Base-by-base conservation (phyloP, 1,140 invertebrate genomes). In the Calliphora vicina region DNA sequence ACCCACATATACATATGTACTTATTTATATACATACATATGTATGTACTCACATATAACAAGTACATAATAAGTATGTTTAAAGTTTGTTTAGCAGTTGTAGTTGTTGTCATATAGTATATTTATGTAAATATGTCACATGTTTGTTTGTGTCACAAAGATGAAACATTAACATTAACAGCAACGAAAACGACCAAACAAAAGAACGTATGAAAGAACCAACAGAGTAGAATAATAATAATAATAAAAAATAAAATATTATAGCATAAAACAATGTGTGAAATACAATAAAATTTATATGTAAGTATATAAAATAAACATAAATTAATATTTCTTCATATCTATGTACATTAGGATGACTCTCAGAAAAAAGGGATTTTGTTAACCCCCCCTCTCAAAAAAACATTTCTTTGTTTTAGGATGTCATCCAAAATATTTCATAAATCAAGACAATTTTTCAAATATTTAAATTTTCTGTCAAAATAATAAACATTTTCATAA, bases 81-180 rank as follows among this genome's bases (percentile, higher is more conserved):
- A 2, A 2, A n/a, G 50, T 57, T 1, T 57, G 45, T 57, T 17
- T 57, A 17, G 50, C n/a, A 0, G 50, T n/a, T 57, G n/a, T 57
- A n/a, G 50, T 57, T 57, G 1, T 5, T 67, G 23, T 23, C 5
- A 23, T 67, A 67, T 23, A 67, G n/a, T 67, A 25, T 23, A 67
- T 57, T 57, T 67, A 67, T 67, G 61, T 25, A 67, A 67, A 67
- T 67, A 67, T 67, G 61, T 23, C 61, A 67, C 12, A 67, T 67
- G 61, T 67, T 67, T 67, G 61, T 67, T 23, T 12, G 25, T 23
- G 61, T 67, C 61, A 67, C 23, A 67, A 67, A 23, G 23, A 67
- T 23, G 61, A 67, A n/a, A n/a, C 15, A 57, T n/a, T n/a, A n/a
- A n/a, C n/a, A n/a, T n/a, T n/a, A 57, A n/a, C 50, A 57, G 50